Evolutionary conservation across 2,113 vertebrate genomes (phyloP).

Genomic region (Pseudorhombus dupliciocellatus): DNA sequence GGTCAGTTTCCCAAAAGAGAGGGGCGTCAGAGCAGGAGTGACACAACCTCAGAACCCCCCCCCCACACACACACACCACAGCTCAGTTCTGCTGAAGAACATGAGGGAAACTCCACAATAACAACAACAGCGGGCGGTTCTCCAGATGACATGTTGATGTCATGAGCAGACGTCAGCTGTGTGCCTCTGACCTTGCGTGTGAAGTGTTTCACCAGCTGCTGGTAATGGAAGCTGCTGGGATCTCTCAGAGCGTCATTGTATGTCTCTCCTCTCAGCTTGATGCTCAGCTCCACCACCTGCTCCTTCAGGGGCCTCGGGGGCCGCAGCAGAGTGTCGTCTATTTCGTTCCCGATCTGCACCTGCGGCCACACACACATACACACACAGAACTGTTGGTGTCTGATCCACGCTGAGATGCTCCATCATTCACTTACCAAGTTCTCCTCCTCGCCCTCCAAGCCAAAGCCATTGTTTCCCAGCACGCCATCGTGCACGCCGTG

Average conservation of each 20-base stretch:
- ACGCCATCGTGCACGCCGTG: constrained; percentile 13
- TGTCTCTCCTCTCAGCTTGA: constrained; percentile 83
- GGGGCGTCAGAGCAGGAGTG: neutral
- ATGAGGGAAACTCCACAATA: constrained; percentile 1
- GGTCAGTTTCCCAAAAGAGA: constrained; percentile 17
- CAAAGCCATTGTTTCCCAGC: constrained; percentile 56
- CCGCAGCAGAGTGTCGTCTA: constrained; percentile 77
- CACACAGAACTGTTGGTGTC: neutral
- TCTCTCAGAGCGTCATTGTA: constrained; percentile 85
- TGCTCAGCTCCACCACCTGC: constrained; percentile 88
- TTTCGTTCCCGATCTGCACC: constrained; percentile 88
- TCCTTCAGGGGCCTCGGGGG: constrained; percentile 75
- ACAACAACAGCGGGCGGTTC: neutral
- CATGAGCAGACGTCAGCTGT: no score
- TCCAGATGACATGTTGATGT: no score
- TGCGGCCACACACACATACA: neutral
- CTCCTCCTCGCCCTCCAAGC: constrained; percentile 40
- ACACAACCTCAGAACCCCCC: neutral
- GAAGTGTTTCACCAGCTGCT: constrained; percentile 82
- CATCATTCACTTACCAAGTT: constrained; percentile 59
- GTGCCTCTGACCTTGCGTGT: constrained; percentile 82
- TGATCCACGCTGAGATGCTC: neutral
- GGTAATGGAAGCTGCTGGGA: constrained; percentile 75
- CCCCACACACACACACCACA: neutral
- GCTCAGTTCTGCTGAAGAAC: neutral